These are phyloP conservation scores for Poecilia picta DNA, from an alignment of 2,797 vertebrate genomes.

Conservation along the genomic window DNA sequence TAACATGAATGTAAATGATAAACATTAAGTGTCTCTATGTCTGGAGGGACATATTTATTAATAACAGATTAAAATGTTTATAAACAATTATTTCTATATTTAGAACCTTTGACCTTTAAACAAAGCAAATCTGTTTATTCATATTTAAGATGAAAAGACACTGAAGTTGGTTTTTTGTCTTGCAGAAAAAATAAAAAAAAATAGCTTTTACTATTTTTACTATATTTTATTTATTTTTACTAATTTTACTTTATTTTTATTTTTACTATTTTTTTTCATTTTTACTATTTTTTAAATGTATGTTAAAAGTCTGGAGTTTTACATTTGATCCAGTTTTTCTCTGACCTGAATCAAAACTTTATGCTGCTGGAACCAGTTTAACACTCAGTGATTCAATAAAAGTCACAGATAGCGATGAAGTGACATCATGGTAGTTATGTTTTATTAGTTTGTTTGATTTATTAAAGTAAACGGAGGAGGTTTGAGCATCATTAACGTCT, in stretches of 20 bases:
- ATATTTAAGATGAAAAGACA: background rate
- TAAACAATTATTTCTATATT: background rate
- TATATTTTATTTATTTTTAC: too few species aligned
- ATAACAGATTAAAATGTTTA: background rate
- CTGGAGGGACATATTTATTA: too few species aligned
- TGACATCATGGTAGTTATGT: background rate
- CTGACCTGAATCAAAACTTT: background rate
- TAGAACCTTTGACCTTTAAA: background rate
- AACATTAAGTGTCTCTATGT: too few species aligned
- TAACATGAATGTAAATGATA: too few species aligned
- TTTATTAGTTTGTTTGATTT: background rate
- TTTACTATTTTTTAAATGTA: too few species aligned
- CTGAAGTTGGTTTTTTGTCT: background rate
- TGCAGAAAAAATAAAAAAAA: background rate
- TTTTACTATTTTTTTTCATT: too few species aligned
- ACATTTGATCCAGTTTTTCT: too few species aligned
- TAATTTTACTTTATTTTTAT: too few species aligned
- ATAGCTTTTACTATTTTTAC: too few species aligned
- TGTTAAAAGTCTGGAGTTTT: background rate
- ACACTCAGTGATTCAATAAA: background rate
- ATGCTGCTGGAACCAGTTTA: background rate
- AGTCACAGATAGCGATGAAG: background rate
- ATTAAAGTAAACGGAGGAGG: background rate
- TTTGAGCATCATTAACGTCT: background rate
- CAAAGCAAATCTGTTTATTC: background rate